Percentiles rank a stretch among this genome's conserved stretches.
Evolutionary conservation across 2,797 vertebrate genomes (phyloP).

Genomic region (Eulemur albifrons): DNA sequence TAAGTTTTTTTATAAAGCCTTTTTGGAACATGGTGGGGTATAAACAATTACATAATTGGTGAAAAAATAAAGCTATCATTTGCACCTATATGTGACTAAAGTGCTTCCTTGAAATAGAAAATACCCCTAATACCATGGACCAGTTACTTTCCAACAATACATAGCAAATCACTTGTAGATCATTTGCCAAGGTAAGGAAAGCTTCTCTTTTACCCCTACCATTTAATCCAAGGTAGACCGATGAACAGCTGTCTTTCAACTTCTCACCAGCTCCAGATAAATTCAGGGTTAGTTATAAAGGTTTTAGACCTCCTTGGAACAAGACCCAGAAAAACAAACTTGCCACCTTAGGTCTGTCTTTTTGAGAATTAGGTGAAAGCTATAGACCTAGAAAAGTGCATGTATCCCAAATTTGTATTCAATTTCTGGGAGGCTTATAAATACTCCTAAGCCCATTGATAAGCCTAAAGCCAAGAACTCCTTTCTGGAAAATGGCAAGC

Average conservation of each 20-base stretch:
- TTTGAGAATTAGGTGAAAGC: neutral
- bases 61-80: neutral
- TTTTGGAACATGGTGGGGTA: neutral
- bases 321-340: neutral
- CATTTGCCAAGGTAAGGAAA: neutral
- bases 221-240: neutral
- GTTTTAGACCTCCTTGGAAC: neutral
- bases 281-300: neutral
- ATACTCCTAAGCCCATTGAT: neutral
- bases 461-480: conserved; percentile 3
- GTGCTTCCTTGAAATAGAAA: conserved; percentile 24
- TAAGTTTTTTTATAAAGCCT: neutral
- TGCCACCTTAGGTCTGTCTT: neutral
- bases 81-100: neutral
- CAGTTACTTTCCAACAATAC: conserved; percentile 4
- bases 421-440: neutral
- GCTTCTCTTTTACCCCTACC: neutral
- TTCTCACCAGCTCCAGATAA: neutral
- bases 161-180: neutral
- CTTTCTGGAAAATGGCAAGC: conserved; percentile 1
- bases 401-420: neutral
- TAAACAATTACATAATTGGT: neutral
- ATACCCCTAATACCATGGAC: neutral
- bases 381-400: neutral
- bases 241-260: neutral